These are phyloP conservation scores for Ganaspis sp. DNA, from an alignment of 1,140 invertebrate genomes.

Conservation along the genomic window DNA sequence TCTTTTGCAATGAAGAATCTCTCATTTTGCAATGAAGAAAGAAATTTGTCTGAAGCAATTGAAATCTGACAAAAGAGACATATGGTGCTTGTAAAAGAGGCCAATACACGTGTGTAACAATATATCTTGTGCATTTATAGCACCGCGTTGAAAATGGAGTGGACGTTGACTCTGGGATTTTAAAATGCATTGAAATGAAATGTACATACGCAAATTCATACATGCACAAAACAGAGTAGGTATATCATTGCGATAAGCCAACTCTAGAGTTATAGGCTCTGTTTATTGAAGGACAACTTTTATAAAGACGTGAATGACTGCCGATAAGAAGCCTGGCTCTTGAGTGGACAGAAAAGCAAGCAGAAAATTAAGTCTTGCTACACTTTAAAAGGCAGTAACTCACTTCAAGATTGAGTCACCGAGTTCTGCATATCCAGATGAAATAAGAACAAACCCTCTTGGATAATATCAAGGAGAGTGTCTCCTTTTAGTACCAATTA, in stretches of 20 bases:
- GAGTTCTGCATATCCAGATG: conserved; percentile 15
- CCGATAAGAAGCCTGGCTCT: not conserved
- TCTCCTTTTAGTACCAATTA: not conserved
- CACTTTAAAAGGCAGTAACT: conserved; percentile 22
- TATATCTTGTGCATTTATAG: not conserved
- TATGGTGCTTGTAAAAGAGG: not conserved
- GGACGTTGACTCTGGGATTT: not conserved
- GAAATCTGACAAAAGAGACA: not conserved
- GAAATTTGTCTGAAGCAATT: not conserved
- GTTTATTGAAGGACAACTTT: conserved; percentile 8
- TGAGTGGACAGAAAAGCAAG: not conserved
- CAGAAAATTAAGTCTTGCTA: conserved; percentile 3
- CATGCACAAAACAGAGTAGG: conserved; percentile 12
- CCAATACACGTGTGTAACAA: not conserved
- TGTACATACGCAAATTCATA: conserved; percentile 17
- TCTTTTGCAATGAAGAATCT: not conserved
- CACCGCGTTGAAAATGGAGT: not conserved
- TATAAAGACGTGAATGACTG: not conserved
- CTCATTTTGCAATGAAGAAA: not conserved
- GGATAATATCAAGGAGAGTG: conserved; percentile 20
- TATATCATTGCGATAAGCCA: conserved; percentile 23
- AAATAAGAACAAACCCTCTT: conserved; percentile 13
- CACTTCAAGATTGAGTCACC: conserved; percentile 29
- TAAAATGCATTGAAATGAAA: conserved; percentile 26
- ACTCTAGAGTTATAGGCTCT: conserved; percentile 12